Evolutionary conservation across 1,140 invertebrate species (phyloP).

Genomic region (Bombus confusus): DNA sequence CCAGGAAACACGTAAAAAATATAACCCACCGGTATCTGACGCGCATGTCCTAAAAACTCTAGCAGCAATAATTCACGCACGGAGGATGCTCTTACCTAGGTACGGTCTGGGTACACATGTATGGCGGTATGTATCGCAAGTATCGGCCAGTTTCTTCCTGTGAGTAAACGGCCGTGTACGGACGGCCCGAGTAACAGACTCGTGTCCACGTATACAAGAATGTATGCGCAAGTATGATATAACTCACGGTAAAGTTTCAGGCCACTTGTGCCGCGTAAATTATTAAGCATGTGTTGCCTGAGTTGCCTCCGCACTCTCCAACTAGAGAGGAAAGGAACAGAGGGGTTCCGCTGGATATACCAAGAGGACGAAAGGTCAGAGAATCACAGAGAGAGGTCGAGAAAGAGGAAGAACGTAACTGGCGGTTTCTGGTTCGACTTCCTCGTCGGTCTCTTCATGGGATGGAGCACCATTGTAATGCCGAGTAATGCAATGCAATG

Average conservation of each 20-base stretch:
- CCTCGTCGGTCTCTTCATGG: slow-evolving; percentile 7
- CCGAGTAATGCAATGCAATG: slow-evolving; percentile 68
- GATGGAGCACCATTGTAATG: slow-evolving; percentile 65
- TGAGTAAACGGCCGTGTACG: slow-evolving; percentile 2
- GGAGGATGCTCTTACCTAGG: slow-evolving; percentile 70
- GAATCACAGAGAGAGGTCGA: slow-evolving; percentile 29
- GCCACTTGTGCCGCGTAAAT: slow-evolving; percentile 74
- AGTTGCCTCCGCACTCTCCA: slow-evolving; percentile 43
- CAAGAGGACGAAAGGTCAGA: slow-evolving; percentile 47
- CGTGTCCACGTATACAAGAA: slow-evolving; percentile 63
- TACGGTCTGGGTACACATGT: neutral
- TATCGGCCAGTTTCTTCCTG: slow-evolving; percentile 55
- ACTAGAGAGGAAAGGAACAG: slow-evolving; percentile 3
- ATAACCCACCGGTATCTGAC: slow-evolving; percentile 61
- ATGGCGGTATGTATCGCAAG: slow-evolving; percentile 30
- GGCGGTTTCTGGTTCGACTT: slow-evolving; percentile 19
- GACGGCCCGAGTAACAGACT: slow-evolving; percentile 18
- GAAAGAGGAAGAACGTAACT: slow-evolving; percentile 17
- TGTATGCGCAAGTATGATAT: slow-evolving; percentile 71
- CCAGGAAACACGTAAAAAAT: slow-evolving; percentile 61
- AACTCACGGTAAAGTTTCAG: slow-evolving; percentile 74
- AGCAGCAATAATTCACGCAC: slow-evolving; percentile 71
- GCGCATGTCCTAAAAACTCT: slow-evolving; percentile 67
- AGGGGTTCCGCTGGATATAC: too few relatives aligned
- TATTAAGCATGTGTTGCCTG: slow-evolving; percentile 74